Percentiles rank a stretch among this genome's conserved stretches.
These are phyloP conservation scores for Drosophila ananassae DNA, from an alignment of 1,140 invertebrate genomes.

Conservation along the genomic window DNA sequence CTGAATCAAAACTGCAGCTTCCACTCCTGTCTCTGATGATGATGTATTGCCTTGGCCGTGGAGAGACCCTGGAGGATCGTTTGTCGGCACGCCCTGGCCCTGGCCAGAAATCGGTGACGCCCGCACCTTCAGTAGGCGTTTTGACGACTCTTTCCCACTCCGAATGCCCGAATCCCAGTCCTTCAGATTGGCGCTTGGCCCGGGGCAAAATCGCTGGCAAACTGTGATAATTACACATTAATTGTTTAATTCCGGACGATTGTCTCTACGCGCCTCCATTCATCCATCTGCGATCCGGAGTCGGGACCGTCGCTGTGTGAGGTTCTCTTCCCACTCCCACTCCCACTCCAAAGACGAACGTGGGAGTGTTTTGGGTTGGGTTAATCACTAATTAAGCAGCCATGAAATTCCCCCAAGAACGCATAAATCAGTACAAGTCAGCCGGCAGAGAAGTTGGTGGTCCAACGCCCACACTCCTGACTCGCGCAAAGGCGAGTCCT, in stretches of 20 bases:
- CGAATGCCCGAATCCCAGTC: background rate
- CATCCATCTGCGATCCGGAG: constrained; percentile 27
- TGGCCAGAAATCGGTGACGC: constrained; percentile 28
- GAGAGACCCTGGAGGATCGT: constrained; percentile 49
- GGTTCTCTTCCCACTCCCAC: constrained; percentile 46
- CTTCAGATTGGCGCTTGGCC: constrained; percentile 47
- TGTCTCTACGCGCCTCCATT: constrained; percentile 43
- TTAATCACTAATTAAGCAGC: constrained; percentile 72
- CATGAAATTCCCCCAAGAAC: constrained; percentile 42
- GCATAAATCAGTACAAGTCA: constrained; percentile 59
- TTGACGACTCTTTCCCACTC: constrained; percentile 62
- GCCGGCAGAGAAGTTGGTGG: constrained; percentile 33
- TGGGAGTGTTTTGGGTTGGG: constrained; percentile 59
- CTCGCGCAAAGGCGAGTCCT: constrained; percentile 23
- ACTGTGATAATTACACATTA: constrained; percentile 81
- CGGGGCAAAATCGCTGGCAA: constrained; percentile 56
- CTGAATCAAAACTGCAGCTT: background rate
- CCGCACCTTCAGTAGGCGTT: constrained; percentile 66
- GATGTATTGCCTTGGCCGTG: constrained; percentile 61
- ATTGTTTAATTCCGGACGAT: constrained; percentile 74
- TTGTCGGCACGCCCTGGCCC: constrained; percentile 65
- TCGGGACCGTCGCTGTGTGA: constrained; percentile 49
- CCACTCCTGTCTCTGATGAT: constrained; percentile 50
- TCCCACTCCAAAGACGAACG: constrained; percentile 7
- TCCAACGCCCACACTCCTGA: constrained; percentile 42